phyloP scores from a whole-genome alignment of 1,140 invertebrate genomes.

The Eubasilissa regina region DNA sequence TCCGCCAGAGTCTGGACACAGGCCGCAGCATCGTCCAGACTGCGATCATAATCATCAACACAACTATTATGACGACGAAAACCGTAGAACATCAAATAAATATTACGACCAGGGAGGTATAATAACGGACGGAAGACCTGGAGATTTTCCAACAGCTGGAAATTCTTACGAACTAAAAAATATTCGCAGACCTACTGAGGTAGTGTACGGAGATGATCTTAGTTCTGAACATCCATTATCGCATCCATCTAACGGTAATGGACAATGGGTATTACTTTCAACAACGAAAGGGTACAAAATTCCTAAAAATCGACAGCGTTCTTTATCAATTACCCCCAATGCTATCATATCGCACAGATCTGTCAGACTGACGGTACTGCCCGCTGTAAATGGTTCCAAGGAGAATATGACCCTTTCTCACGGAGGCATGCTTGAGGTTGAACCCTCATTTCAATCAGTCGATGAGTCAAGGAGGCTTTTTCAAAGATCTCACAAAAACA shows the following conservation, averaged over 20 bases:
- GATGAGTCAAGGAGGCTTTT: constrained; percentile 72
- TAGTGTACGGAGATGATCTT: constrained; percentile 66
- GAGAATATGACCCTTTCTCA: constrained; percentile 82
- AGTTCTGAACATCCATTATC: constrained; percentile 66
- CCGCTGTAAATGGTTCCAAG: constrained; percentile 74
- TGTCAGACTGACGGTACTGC: constrained; percentile 81
- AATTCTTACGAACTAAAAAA: constrained; percentile 55
- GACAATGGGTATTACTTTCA: constrained; percentile 83
- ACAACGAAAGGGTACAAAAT: constrained; percentile 82
- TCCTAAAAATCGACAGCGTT: constrained; percentile 69
- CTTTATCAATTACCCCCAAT: constrained; percentile 63
- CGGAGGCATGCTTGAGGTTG: constrained; percentile 82
- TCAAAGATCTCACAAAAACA: constrained; percentile 20
- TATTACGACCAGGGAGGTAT: constrained; percentile 71
- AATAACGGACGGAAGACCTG: constrained; percentile 78
- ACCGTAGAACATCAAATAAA: constrained; percentile 53
- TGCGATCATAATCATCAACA: constrained; percentile 64
- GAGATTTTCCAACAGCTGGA: constrained; percentile 75
- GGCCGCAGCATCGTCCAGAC: constrained; percentile 65
- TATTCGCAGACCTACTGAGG: constrained; percentile 68
- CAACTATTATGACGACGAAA: constrained; percentile 42
- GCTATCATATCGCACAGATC: constrained; percentile 71
- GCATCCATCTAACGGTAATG: constrained; percentile 78
- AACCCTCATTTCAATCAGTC: constrained; percentile 79
- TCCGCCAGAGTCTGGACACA: constrained; percentile 64